A percentile compares a stretch with the other conserved stretches of the same genome.
Conservation (phyloP, 2,113 vertebrate genomes). For the Apteryx mantelli region DNA sequence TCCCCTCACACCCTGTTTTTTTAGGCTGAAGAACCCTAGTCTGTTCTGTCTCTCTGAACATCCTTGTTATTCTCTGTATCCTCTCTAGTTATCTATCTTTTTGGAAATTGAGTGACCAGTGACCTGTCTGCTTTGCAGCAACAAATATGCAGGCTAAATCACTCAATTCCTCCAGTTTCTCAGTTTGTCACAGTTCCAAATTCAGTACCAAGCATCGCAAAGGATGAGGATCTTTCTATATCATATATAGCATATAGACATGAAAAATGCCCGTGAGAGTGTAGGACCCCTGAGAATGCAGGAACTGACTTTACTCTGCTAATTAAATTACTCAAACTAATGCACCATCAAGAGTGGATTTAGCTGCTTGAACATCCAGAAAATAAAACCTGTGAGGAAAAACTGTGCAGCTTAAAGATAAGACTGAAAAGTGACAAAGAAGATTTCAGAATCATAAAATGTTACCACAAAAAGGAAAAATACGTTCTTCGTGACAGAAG, state of each 20-base stretch:
- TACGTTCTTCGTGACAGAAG: background rate
- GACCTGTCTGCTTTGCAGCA: background rate
- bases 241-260: background rate
- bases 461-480: background rate
- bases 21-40: background rate
- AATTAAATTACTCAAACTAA: background rate
- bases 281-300: background rate
- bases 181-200: background rate
- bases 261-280: background rate
- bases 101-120: background rate
- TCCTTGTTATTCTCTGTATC: background rate
- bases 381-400: background rate
- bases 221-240: background rate
- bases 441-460: background rate
- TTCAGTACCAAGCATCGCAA: background rate
- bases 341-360: background rate
- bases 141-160: background rate
- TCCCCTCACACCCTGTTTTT: background rate
- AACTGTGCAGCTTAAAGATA: background rate
- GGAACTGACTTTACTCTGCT: too few species aligned
- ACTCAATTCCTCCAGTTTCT: background rate
- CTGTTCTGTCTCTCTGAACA: background rate
- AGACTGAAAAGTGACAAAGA: background rate
- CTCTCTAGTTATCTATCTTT: background rate
- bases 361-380: background rate